Percentiles rank a stretch among this genome's conserved stretches.
Evolutionary conservation across 2,888 invertebrate species (phyloP).

Genomic region (Latrodectus hesperus): DNA sequence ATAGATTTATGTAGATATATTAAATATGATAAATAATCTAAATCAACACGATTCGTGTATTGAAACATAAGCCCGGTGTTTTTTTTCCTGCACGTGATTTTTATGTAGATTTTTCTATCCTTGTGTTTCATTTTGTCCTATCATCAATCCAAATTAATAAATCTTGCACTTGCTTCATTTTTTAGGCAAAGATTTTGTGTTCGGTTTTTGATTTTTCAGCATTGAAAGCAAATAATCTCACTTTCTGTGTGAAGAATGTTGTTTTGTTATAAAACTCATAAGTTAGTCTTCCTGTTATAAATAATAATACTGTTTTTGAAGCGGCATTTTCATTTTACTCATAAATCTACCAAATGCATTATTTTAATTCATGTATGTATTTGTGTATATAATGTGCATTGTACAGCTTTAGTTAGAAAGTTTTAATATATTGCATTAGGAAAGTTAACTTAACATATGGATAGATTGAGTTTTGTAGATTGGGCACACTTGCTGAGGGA

Average conservation of each 20-base stretch:
- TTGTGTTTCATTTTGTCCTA: constrained; percentile 22
- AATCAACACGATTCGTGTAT: constrained; percentile 28
- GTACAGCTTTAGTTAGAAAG: constrained; percentile 70
- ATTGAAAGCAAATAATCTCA: constrained; percentile 12
- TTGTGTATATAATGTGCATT: constrained; percentile 68
- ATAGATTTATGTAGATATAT: constrained; percentile 65
- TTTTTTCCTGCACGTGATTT: constrained; percentile 23
- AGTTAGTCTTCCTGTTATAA: constrained; percentile 51
- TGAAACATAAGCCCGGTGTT: constrained; percentile 60
- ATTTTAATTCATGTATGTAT: constrained; percentile 69
- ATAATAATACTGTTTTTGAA: neutral
- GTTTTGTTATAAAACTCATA: constrained; percentile 14
- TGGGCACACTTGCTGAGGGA: constrained; percentile 69
- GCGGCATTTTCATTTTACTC: constrained; percentile 43
- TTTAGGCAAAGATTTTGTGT: constrained; percentile 6
- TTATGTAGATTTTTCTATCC: constrained; percentile 11
- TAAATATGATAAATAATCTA: constrained; percentile 12
- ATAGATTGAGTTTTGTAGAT: constrained; percentile 53
- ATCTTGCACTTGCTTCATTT: constrained; percentile 19
- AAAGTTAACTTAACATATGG: constrained; percentile 61
- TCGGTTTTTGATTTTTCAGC: constrained; percentile 11
- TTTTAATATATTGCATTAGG: constrained; percentile 70
- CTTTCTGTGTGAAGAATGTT: constrained; percentile 7
- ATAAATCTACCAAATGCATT: constrained; percentile 50
- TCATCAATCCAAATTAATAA: constrained; percentile 13